Evolutionary conservation across 2,888 invertebrate species (phyloP).

Genomic region (Melanargia galathea): DNA sequence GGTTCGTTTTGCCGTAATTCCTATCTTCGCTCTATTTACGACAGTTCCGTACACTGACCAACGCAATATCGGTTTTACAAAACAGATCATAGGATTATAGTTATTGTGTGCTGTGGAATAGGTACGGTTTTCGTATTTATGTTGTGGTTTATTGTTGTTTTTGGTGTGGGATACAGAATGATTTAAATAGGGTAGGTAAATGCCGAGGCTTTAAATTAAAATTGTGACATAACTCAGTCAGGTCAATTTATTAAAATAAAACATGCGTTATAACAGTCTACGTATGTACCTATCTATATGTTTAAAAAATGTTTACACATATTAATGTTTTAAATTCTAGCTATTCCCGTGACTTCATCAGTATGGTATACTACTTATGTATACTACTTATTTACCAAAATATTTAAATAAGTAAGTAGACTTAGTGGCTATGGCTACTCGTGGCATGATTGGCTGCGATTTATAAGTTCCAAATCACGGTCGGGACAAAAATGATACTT

Average conservation of each 20-base stretch:
- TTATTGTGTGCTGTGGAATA: background rate
- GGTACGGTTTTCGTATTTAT: conserved; percentile 9
- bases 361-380: too few relatives aligned
- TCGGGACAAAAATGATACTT: too few relatives aligned
- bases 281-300: background rate
- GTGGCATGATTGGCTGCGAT: too few relatives aligned
- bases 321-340: too few relatives aligned
- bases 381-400: too few relatives aligned
- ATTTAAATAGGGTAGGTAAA: conserved; percentile 14
- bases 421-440: too few relatives aligned
- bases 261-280: background rate
- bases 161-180: conserved; percentile 6
- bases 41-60: background rate
- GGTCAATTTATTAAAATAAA: background rate
- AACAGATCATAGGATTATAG: conserved; percentile 21
- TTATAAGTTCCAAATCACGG: too few relatives aligned
- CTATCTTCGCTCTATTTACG: conserved; percentile 14
- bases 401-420: too few relatives aligned
- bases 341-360: too few relatives aligned
- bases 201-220: conserved; percentile 22
- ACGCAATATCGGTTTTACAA: background rate
- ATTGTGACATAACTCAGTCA: conserved; percentile 28
- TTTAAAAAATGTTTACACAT: background rate
- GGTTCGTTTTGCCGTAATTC: conserved; percentile 17
- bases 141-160: background rate